phyloP scores from a whole-genome alignment of 2,797 vertebrate genomes.

The Anabacerthia variegaticeps region DNA sequence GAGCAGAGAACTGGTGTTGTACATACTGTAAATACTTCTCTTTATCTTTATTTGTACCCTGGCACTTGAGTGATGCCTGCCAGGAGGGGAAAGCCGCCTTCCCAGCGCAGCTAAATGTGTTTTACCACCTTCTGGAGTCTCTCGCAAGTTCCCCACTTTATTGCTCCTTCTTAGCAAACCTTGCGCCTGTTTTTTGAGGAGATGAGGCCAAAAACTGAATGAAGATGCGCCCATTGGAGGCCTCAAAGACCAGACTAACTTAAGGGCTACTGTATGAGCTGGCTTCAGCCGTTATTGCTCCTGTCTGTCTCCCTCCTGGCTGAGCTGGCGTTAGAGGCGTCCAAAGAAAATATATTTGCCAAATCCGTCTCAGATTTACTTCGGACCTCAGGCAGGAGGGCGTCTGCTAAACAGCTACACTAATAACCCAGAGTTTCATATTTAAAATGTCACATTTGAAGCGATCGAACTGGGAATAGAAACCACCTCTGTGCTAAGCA shows the following conservation, averaged over 20 bases:
- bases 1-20: not conserved
- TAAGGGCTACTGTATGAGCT: not conserved
- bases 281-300: not conserved
- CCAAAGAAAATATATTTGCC: not conserved
- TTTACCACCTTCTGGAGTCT: not conserved
- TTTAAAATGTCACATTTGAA: accelerated
- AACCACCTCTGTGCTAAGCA: not conserved
- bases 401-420: not conserved
- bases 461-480: not conserved
- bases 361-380: not conserved
- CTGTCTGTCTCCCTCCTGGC: not conserved
- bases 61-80: not conserved
- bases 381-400: not conserved
- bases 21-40: not conserved
- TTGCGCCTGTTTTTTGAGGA: not conserved
- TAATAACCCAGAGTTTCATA: accelerated
- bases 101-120: not conserved
- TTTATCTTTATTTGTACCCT: conserved; percentile 43
- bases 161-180: not conserved
- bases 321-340: not conserved
- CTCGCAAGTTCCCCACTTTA: not conserved
- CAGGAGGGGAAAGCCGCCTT: not conserved
- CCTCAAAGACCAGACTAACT: not conserved
- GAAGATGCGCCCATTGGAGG: not conserved
- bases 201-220: not conserved